Evolutionary conservation across 2,888 invertebrate genomes (phyloP), one percentile per base, ranked within the genome.

Genomic region (Apamea monoglypha): DNA sequence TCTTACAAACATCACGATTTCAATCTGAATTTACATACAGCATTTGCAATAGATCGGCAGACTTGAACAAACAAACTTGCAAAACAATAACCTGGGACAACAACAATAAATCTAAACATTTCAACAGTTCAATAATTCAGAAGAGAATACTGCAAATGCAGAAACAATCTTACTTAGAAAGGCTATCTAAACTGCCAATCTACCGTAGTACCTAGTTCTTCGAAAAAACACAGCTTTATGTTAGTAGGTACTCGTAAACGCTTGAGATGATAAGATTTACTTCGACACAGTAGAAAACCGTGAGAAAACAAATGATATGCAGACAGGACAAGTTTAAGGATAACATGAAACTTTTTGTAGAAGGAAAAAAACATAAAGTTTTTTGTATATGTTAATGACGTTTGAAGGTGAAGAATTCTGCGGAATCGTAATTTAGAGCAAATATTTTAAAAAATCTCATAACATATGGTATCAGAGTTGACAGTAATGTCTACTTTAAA

Each of bases 51-150:
- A 78, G 56, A 74, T 88, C 74, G 76, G 66, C 72, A 89, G 73
- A 74, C 74, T 72, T 66, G n/a, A 80, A 72, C 76, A 70, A 81
- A 76, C 76, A 67, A 78, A 84, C 47, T 86, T 85, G 76, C 89
- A 80, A 87, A 86, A 88, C 85, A 85, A 85, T 82, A 83, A 81
- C 64, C 80, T 59, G 8, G 29, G 40, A 59, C 59, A 66, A 68
- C 50, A 86, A 76, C 47, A 66, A 84, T 87, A 86, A 89, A 85
- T 88, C 79, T 73, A 56, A 44, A 64, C 64, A 81, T 86, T 89
- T 81, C 82, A 77, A 80, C 81, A 82, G 70, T 82, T 80, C 78
- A 75, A 83, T 86, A 85, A 87, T 82, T 84, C 76, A 76, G 78
- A 69, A 72, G 84, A 74, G 67, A 85, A 83, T 76, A 70, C 78